Base-by-base conservation (phyloP, 2,888 invertebrate species). In the Hemicrepidius hirtus region DNA sequence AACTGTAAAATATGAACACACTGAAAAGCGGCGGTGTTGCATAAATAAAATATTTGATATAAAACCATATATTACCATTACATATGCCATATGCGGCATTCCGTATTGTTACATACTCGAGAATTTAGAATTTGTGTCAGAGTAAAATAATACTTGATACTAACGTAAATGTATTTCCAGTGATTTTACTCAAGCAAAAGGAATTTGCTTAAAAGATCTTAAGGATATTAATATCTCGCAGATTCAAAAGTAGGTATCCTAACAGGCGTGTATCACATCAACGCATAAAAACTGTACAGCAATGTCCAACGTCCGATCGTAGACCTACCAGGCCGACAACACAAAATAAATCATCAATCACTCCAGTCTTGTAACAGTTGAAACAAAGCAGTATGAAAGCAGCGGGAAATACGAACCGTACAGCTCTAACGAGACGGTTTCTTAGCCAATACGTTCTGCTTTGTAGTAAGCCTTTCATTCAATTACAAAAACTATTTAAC, bases 311-410 rank as follows among this genome's bases (percentile, higher is more conserved):
- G 81, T 80, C 80, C 81, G 80, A 82, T 81, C 77, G 75, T 74
- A 82, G 85, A 86, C 85, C 85, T 81, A 85, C 85, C 85, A 84
- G 84, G 82, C 85, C 83, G 85, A 82, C 85, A 85, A 84, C 86
- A 85, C 85, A 85, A 85, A 85, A 85, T 84, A 85, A 85, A 86
- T 80, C 86, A 87, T 87, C 86, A 86, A 87, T 87, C 87, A 86
- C 83, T 79, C 81, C 76, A 79, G 82, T 81, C 82, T 82, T 81
- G 82, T 76, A 81, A 83, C 84, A 83, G 84, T 85, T 85, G 85
- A 85, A 85, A 85, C 85, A 86, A 85, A 84, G 84, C 83, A 78
- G 80, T 80, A 83, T 81, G 82, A 83, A 84, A 85, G 82, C 85
- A 84, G 85, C 85, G 85, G 84, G 84, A 85, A 85, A 84, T 85